Conservation (phyloP, 2,888 invertebrate species). For the Apodemia hepburni region DNA sequence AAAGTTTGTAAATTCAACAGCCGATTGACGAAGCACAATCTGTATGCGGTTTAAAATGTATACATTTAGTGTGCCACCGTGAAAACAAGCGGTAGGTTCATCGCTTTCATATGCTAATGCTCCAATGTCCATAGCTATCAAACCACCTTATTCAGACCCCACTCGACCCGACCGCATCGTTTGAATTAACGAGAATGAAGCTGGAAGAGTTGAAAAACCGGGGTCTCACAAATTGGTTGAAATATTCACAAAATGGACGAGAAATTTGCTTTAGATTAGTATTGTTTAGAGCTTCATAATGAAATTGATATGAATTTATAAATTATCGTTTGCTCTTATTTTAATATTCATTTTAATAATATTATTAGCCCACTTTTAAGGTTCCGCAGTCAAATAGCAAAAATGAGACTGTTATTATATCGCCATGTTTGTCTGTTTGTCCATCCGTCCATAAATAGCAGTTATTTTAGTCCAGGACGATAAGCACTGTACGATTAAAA, state of each 20-base stretch:
- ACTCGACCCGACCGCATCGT: conserved; percentile 13
- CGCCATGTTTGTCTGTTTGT: too few species aligned
- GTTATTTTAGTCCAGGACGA: too few species aligned
- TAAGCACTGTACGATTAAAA: too few species aligned
- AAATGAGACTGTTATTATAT: too few species aligned
- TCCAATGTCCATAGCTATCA: conserved; percentile 26
- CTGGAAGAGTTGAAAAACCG: conserved; percentile 7
- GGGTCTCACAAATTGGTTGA: background rate
- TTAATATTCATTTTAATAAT: background rate
- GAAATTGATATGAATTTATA: background rate
- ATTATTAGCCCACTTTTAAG: background rate
- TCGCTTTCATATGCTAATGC: conserved; percentile 34
- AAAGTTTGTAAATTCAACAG: background rate
- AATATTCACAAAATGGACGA: background rate
- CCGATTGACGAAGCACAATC: conserved; percentile 3
- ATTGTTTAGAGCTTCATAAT: background rate
- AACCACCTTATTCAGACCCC: conserved; percentile 19
- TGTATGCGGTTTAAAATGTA: background rate
- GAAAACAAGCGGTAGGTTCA: conserved; percentile 24
- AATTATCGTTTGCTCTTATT: background rate
- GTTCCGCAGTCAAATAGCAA: too few species aligned
- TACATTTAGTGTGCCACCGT: background rate
- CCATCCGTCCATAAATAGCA: too few species aligned
- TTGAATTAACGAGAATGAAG: conserved; percentile 17
- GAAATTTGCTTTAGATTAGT: background rate